These are phyloP conservation scores for Melanerpes aurifrons DNA, from an alignment of 2,113 vertebrate species.

Conservation along the genomic window DNA sequence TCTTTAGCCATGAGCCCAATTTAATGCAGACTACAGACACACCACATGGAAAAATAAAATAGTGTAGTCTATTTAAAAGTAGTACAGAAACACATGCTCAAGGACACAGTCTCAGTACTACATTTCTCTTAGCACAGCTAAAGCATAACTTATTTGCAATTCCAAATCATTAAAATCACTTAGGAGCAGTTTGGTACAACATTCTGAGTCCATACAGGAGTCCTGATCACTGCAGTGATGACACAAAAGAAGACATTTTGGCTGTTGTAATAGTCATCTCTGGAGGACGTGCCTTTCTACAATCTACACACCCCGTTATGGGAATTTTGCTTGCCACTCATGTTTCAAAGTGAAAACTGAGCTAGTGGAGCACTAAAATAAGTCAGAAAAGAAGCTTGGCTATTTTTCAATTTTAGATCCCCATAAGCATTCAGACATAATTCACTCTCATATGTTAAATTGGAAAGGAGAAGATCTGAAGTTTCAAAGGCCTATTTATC, in stretches of 20 bases:
- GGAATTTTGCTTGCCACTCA: neutral
- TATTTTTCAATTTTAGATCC: constrained; percentile 42
- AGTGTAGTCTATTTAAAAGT: neutral
- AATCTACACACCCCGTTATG: neutral
- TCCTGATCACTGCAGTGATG: constrained; percentile 7
- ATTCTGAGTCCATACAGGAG: neutral
- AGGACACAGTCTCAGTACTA: neutral
- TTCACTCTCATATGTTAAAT: constrained; percentile 59
- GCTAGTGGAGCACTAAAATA: neutral
- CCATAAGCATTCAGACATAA: constrained; percentile 25
- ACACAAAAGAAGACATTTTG: neutral
- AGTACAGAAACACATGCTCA: neutral
- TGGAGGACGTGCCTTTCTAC: constrained; percentile 3
- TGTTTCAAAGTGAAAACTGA: constrained; percentile 36
- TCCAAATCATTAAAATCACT: constrained; percentile 16
- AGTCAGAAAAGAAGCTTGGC: neutral
- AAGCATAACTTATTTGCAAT: neutral
- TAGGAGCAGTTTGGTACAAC: neutral
- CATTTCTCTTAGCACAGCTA: neutral
- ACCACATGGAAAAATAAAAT: neutral
- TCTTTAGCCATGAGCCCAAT: neutral
- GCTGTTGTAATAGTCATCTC: neutral
- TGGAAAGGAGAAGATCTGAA: constrained; percentile 34
- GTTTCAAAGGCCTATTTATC: constrained; percentile 59
- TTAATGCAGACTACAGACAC: neutral